Evolutionary conservation across 2,888 invertebrate species (phyloP), one percentile per base, ranked within the genome.

Genomic region (Nezara viridula): DNA sequence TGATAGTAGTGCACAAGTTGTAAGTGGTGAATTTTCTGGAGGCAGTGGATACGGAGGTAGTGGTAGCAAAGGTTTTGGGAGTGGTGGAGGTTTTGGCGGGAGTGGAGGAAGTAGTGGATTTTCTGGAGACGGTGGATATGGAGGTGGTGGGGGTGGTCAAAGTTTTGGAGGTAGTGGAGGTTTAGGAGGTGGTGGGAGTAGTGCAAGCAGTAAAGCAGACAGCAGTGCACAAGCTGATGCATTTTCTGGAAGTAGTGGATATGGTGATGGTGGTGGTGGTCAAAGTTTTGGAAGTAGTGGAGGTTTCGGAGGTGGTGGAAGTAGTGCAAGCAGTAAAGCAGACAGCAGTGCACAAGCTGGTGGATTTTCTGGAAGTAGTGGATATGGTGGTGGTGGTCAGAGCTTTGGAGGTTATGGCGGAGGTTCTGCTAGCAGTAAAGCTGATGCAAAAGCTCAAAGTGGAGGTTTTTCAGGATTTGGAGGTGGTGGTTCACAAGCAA

Each of bases 401-500:
- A 37, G 44, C 40, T 32, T n/a, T 44, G 40, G 44, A 86, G 86
- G 86, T 37, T 86, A 37, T 86, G 86, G 52, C 3, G 86, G 52
- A 32, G 9, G 52, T 50, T 19, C 27, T 14, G 24, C 49, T 40
- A 85, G 85, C n/a, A 50, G 49, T 47, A 50, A 85, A 49, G 49
- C 27, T 32, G 85, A 85, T 49, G 85, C 77, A 24, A 77, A 40
- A 40, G 77, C 77, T 24, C 40, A 77, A 21, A 77, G 77, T 77
- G 77, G 77, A 40, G 40, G 77, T 40, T 24, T 21, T 77, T 60
- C 60, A 27, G 77, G 77, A 40, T 77, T 40, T 40, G 77, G 89
- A 32, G 44, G 89, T 27, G 85, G 86, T 12, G 55, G 87, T 49
- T 88, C 88, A 66, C 27, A 27, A 44, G 60, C 88, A 47, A 88